These are phyloP conservation scores for Barnardius zonarius DNA, from an alignment of 2,113 vertebrate genomes.

Conservation along the genomic window DNA sequence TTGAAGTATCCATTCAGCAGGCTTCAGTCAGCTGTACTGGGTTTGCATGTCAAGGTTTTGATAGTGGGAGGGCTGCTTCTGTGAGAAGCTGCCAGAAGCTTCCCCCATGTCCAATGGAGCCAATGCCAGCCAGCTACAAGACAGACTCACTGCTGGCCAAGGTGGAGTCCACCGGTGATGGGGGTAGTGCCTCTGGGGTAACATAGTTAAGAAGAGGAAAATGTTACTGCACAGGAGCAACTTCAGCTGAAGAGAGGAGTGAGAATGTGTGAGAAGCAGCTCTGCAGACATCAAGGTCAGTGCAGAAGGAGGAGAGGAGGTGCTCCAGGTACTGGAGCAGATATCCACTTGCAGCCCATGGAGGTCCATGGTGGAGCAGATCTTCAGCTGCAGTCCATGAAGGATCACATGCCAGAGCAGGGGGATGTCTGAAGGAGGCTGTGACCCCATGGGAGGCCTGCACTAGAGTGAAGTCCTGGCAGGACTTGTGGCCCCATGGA, in stretches of 20 bases:
- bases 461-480: neutral
- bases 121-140: neutral
- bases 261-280: neutral
- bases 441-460: fast-evolving
- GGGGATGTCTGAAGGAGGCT: neutral
- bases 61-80: neutral
- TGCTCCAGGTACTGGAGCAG: neutral
- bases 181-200: neutral
- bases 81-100: neutral
- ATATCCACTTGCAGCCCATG: neutral
- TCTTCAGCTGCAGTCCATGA: neutral
- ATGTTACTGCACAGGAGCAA: neutral
- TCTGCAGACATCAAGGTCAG: neutral
- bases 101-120: neutral
- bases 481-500: neutral
- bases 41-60: neutral
- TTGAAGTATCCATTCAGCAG: neutral
- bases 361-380: neutral
- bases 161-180: neutral
- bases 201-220: neutral
- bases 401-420: neutral
- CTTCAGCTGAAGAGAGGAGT: neutral
- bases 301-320: neutral
- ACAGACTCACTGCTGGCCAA: neutral
- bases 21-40: neutral